phyloP scores from a whole-genome alignment of 2,888 invertebrate genomes.

The Drosophila formosana region DNA sequence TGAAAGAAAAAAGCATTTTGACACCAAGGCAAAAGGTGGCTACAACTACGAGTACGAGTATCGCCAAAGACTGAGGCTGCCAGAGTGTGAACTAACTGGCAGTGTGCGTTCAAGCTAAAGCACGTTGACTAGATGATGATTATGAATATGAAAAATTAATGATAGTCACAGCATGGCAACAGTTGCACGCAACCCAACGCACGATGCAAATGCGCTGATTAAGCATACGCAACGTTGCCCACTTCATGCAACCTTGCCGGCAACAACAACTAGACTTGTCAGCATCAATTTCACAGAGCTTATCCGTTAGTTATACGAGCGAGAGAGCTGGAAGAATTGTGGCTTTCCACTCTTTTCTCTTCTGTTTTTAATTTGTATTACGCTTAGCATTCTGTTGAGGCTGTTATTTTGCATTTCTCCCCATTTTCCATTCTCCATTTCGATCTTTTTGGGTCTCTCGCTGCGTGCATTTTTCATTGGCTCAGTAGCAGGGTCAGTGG shows the following conservation, averaged over 20 bases:
- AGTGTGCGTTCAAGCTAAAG: conserved; percentile 40
- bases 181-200: conserved; percentile 67
- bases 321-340: conserved; percentile 6
- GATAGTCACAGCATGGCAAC: conserved; percentile 81
- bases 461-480: conserved; percentile 70
- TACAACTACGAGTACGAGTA: neutral
- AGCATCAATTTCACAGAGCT: conserved; percentile 75
- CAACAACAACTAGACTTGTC: conserved; percentile 61
- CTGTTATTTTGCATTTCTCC: conserved; percentile 71
- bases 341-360: conserved; percentile 60
- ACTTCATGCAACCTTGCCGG: conserved; percentile 34
- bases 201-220: conserved; percentile 65
- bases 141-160: conserved; percentile 82
- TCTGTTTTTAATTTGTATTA: conserved; percentile 70
- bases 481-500: conserved; percentile 75
- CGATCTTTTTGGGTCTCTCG: conserved; percentile 24
- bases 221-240: conserved; percentile 78
- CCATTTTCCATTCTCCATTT: conserved; percentile 1
- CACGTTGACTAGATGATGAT: conserved; percentile 77
- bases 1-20: conserved; percentile 79
- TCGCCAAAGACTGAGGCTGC: neutral
- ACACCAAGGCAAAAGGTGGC: conserved; percentile 66
- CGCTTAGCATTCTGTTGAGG: conserved; percentile 60
- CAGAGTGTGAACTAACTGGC: conserved; percentile 6
- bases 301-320: conserved; percentile 72